These are phyloP conservation scores for Salticus scenicus DNA, from an alignment of 2,888 invertebrate genomes.

Conservation along the genomic window DNA sequence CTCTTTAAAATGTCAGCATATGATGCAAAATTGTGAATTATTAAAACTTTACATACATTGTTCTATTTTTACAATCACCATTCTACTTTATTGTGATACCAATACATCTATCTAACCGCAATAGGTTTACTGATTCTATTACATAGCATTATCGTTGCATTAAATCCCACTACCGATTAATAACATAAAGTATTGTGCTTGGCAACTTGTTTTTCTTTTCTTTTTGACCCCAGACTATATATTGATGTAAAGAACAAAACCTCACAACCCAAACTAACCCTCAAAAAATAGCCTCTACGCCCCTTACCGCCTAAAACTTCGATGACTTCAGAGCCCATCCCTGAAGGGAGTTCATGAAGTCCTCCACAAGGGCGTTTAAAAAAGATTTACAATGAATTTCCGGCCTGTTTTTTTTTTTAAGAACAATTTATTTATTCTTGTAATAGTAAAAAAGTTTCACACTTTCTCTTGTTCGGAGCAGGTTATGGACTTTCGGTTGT, in stretches of 20 bases:
- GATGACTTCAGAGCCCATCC: constrained; percentile 11
- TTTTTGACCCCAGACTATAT: neutral
- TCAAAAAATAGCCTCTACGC: constrained; percentile 25
- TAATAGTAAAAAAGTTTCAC: constrained; percentile 14
- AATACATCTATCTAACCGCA: too few species aligned
- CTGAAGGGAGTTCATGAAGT: constrained; percentile 57
- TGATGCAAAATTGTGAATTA: too few species aligned
- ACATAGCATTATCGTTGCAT: neutral
- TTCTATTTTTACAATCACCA: too few species aligned
- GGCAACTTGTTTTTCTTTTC: neutral
- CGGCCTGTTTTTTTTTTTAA: constrained; percentile 38
- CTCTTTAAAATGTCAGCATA: too few species aligned
- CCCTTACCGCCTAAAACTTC: constrained; percentile 16
- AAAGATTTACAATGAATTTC: constrained; percentile 51
- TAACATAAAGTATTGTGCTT: neutral
- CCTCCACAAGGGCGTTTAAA: constrained; percentile 27
- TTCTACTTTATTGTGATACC: too few species aligned
- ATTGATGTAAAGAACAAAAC: constrained; percentile 3
- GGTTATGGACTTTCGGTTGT: constrained; percentile 8
- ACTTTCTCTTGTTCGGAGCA: constrained; percentile 32
- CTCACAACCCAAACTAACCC: neutral
- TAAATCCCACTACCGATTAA: neutral
- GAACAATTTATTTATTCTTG: neutral
- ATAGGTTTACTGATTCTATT: too few species aligned
- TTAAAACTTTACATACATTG: too few species aligned